These are phyloP conservation scores for Helogale parvula DNA, from an alignment of 2,113 vertebrate species.

Conservation along the genomic window DNA sequence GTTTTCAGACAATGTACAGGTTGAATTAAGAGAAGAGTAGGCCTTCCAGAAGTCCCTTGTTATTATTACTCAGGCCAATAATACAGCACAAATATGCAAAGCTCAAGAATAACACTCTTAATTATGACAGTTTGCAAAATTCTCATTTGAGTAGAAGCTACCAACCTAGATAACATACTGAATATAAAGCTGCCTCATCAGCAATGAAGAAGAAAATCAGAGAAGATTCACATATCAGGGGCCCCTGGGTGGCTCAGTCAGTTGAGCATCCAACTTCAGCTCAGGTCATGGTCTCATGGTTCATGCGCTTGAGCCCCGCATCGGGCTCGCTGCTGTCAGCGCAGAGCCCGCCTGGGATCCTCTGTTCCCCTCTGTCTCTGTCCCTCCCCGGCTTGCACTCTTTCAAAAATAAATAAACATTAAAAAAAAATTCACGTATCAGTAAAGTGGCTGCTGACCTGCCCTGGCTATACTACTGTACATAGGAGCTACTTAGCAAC, in stretches of 20 bases:
- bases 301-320: too few relatives aligned
- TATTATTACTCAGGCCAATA: background rate
- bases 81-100: background rate
- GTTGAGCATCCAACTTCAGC: too few relatives aligned
- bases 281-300: too few relatives aligned
- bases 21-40: background rate
- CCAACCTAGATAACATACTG: background rate
- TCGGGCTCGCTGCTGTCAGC: too few relatives aligned
- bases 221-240: background rate
- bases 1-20: background rate
- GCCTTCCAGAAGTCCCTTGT: background rate
- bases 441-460: background rate
- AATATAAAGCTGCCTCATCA: background rate
- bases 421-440: background rate
- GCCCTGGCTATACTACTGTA: background rate
- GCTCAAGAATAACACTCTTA: background rate
- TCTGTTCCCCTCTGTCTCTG: too few relatives aligned
- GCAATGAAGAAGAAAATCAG: constrained; percentile 37
- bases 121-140: background rate
- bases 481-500: background rate
- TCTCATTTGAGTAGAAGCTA: background rate
- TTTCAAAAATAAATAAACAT: too few relatives aligned
- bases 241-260: too few relatives aligned
- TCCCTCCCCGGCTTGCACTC: too few relatives aligned
- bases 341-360: background rate